phyloP scores from a whole-genome alignment of 2,113 vertebrate genomes.

The Ceyx margarethae region DNA sequence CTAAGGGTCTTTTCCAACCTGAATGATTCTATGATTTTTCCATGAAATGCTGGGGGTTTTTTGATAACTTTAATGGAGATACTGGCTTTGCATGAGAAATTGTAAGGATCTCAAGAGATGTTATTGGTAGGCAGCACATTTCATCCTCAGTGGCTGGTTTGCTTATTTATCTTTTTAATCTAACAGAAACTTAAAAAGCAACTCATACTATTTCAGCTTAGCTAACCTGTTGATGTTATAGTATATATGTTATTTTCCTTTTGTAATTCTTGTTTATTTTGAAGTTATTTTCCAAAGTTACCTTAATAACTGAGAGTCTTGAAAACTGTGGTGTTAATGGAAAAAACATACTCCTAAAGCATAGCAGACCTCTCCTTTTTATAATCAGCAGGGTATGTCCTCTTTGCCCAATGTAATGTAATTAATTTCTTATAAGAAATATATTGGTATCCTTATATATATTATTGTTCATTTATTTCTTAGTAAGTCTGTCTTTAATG shows the following conservation, averaged over 20 bases:
- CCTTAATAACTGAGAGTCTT: not conserved
- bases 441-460: not conserved
- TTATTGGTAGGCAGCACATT: not conserved
- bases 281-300: not conserved
- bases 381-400: not conserved
- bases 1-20: too few species aligned
- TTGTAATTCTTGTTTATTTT: not conserved
- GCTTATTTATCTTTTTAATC: not conserved
- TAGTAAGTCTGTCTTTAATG: not conserved
- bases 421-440: not conserved
- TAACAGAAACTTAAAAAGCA: not conserved
- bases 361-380: not conserved
- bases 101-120: not conserved
- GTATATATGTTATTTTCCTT: not conserved
- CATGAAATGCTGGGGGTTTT: not conserved
- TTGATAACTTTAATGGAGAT: not conserved
- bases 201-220: not conserved
- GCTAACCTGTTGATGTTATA: not conserved
- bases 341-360: not conserved
- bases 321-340: not conserved
- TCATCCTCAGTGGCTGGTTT: not conserved
- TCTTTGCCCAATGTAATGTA: not conserved
- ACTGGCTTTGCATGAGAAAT: not conserved
- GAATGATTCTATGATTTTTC: not conserved
- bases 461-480: not conserved